Evolutionary conservation across 2,797 vertebrate genomes (phyloP), one percentile per base, ranked within the genome.

Genomic region (Danio aesculapii): DNA sequence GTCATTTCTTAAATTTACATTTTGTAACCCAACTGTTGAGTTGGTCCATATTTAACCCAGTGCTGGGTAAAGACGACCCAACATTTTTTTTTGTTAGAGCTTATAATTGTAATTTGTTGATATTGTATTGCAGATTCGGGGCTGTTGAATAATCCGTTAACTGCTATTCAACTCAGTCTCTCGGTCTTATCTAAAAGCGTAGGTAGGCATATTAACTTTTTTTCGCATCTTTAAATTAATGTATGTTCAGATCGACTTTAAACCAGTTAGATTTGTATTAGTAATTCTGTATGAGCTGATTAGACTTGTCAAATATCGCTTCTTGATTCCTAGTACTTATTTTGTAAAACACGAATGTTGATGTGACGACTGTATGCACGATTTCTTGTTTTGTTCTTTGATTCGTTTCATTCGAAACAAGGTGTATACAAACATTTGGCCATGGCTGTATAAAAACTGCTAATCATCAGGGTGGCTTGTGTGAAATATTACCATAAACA

Each of bases 361-460:
- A 19, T 16, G 61, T 76, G 49, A 76, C 53, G 59, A 64, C 2
- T 76, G 61, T 64, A 66, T 66, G 74, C 74, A 76, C 0, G 74
- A 55, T n/a, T 63, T 55, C 6, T 30, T 10, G 2, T 63, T 75
- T 75, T 21, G 41, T 55, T 19, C 7, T 71, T 55, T 16, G 55
- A 74, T 76, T 43, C 30, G 8, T 72, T 75, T 62, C 4, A 39
- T 30, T 62, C 9, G 64, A 58, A 30, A 74, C 12, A 46, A 46
- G 41, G 17, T 30, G 43, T 47, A 41, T 43, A n/a, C 50, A 59
- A 17, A 14, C 49, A 19, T 64, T 53, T 53, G 17, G 49, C 61
- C 49, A 43, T 66, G 30, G 61, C 61, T 76, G 47, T 76, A 61
- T n/a, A 66, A 43, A 75, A 44, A 52, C 47, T 53, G 74, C 61